These are phyloP conservation scores for Mechanitis mazaeus DNA, from an alignment of 2,888 invertebrate species.

Conservation along the genomic window DNA sequence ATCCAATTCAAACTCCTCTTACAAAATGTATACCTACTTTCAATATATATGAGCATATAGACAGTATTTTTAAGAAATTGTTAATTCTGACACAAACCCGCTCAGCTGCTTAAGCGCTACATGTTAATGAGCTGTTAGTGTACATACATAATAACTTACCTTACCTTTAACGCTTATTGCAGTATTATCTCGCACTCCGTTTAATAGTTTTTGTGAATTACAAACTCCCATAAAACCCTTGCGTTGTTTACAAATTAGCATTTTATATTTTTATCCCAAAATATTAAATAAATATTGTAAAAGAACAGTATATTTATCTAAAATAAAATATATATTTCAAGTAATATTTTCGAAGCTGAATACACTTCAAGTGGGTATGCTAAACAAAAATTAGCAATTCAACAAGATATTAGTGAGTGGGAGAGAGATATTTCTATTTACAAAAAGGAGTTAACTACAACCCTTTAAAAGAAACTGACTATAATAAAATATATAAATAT, in stretches of 20 bases:
- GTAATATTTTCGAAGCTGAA: neutral
- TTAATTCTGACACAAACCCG: conserved; percentile 3
- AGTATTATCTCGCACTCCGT: neutral
- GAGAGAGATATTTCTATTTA: neutral
- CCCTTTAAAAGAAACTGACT: neutral
- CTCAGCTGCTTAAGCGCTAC: neutral
- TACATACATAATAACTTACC: neutral
- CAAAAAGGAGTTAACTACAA: neutral
- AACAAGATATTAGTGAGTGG: neutral
- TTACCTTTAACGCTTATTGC: neutral
- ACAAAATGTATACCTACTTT: neutral
- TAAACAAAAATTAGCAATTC: conserved; percentile 4
- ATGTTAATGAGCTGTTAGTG: neutral
- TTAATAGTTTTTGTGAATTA: conserved; percentile 5
- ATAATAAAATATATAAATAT: too few relatives aligned
- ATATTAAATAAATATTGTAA: too few relatives aligned
- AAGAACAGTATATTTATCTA: too few relatives aligned
- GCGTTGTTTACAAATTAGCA: too few relatives aligned
- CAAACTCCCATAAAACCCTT: neutral
- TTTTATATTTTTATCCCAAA: too few relatives aligned
- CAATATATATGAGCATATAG: neutral
- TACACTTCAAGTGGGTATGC: neutral
- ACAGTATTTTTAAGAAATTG: neutral
- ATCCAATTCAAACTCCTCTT: too few relatives aligned
- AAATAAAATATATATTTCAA: neutral